phyloP scores from a whole-genome alignment of 2,888 invertebrate genomes.

The Nycteola revayana region DNA sequence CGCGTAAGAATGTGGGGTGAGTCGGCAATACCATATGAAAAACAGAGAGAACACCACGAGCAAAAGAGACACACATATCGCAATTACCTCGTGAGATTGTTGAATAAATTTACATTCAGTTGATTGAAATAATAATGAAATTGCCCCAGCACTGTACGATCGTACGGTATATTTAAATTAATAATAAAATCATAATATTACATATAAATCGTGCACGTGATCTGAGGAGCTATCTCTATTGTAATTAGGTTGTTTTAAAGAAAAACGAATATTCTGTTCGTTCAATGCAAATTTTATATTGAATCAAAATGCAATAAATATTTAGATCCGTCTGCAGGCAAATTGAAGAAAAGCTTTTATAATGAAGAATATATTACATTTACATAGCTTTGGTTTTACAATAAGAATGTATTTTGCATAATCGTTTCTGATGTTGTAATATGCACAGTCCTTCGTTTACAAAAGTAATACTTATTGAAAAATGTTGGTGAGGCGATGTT shows the following conservation, averaged over 20 bases:
- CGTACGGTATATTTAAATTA: constrained; percentile 79
- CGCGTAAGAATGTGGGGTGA: constrained; percentile 76
- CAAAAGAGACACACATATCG: constrained; percentile 58
- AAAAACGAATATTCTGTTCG: constrained; percentile 41
- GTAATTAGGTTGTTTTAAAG: constrained; percentile 57
- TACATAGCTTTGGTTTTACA: no score
- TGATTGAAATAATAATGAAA: constrained; percentile 83
- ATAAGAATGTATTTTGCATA: no score
- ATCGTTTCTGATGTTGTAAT: no score
- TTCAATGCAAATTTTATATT: constrained; percentile 45
- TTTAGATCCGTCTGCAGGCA: not conserved
- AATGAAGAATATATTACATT: no score
- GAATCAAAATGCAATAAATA: constrained; percentile 18
- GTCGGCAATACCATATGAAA: constrained; percentile 45
- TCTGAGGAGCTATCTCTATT: constrained; percentile 57
- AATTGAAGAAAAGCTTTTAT: not conserved
- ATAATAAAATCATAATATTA: constrained; percentile 79
- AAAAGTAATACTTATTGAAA: no score
- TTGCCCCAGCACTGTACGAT: constrained; percentile 74
- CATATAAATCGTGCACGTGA: constrained; percentile 60
- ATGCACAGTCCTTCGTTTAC: no score
- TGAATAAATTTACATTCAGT: constrained; percentile 82
- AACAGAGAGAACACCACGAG: constrained; percentile 36
- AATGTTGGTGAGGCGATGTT: no score
- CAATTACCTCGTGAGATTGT: constrained; percentile 82